Evolutionary conservation across 2,888 invertebrate genomes (phyloP), one percentile per base, ranked within the genome.

Genomic region (Cerastis leucographa): DNA sequence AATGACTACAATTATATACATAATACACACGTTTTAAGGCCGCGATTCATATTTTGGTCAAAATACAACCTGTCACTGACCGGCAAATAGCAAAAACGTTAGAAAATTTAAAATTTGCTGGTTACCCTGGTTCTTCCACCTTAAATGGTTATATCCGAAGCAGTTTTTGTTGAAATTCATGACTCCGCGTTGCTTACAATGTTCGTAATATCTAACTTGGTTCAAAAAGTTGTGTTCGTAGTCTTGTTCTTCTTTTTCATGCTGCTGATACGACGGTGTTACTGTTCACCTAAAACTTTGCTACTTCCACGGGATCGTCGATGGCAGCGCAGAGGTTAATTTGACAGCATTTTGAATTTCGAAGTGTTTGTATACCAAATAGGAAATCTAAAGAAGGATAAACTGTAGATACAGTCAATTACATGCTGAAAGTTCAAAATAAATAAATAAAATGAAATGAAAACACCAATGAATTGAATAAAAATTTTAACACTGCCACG

Each of bases 401-500:
- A 49, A 56, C 64, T 25, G 73, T 54, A 70, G 68, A 42, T 66
- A 76, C 79, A 78, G 87, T 85, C 88, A 85, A 87, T 87, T 87
- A 87, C 74, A 87, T 74, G 76, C 78, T 73, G 68, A 87, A 76
- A 85, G 85, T 89, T 87, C 81, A 85, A 88, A 88, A 49, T 29
- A 56, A 35, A 40, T 62, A 77, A 62, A 78, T 62, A 77, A 46
- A 71, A 19, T 49, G 65, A 4, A 83, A 66, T 73, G 51, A 69
- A 74, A 83, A 65, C 86, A 89, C 83, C 80, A 86, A 88, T 89
- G 69, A 87, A 81, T 74, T 83, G 69, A 76, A 84, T 78, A 56
- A 73, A 46, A 71, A 73, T 22, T 64, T 29, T 64, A 80, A 86
- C 89, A 89, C 89, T 89, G 89, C 89, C 89, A 87, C 84, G 74